phyloP scores from a whole-genome alignment of 1,140 invertebrate species.

The Trichogramma pretiosum region DNA sequence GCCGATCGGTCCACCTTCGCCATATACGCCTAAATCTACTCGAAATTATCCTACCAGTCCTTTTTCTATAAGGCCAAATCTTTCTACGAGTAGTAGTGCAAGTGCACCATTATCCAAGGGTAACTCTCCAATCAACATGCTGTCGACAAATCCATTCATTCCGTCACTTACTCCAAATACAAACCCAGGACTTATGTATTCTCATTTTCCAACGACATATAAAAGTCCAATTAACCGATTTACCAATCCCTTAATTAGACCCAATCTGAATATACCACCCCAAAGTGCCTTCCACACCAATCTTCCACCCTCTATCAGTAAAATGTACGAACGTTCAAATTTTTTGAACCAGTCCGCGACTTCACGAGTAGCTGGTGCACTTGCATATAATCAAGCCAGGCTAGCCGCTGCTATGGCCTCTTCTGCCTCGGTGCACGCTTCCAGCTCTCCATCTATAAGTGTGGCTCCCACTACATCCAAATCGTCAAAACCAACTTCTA shows the following conservation, averaged over 20 bases:
- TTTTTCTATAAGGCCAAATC: constrained; percentile 29
- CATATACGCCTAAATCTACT: constrained; percentile 39
- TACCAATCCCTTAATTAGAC: constrained; percentile 33
- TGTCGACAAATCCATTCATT: constrained; percentile 48
- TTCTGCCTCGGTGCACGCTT: too few species aligned
- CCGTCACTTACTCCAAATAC: constrained; percentile 48
- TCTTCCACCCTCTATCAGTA: constrained; percentile 40
- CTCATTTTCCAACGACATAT: constrained; percentile 34
- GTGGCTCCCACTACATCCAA: too few species aligned
- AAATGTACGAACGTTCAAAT: constrained; percentile 40
- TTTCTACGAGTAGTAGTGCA: constrained; percentile 33
- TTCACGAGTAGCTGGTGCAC: too few species aligned
- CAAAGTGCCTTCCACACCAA: constrained; percentile 43
- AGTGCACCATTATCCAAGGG: constrained; percentile 34
- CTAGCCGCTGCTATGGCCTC: not conserved
- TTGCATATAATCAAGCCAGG: too few species aligned
- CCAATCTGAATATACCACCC: constrained; percentile 33
- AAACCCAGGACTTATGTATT: constrained; percentile 44
- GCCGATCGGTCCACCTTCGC: constrained; percentile 39
- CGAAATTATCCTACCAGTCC: constrained; percentile 38
- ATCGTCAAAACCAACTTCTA: too few species aligned
- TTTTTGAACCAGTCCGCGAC: too few species aligned
- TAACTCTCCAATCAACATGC: constrained; percentile 39
- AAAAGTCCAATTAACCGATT: constrained; percentile 38
- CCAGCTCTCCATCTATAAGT: too few species aligned